phyloP scores from a whole-genome alignment of 1,140 invertebrate genomes.

The Calephelis nemesis region DNA sequence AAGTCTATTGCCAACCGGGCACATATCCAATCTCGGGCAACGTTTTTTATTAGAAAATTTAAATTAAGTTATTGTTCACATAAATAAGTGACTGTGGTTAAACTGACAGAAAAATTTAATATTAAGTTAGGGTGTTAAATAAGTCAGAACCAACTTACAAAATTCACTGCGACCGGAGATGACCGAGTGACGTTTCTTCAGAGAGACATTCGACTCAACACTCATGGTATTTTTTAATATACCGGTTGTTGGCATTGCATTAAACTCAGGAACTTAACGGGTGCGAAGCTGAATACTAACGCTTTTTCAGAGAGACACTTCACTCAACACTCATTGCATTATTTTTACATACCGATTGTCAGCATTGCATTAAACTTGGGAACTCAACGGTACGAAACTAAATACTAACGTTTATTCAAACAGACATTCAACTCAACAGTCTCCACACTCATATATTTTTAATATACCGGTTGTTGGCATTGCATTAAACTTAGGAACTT shows the following conservation, averaged over 20 bases:
- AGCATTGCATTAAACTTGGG: background rate
- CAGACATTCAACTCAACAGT: constrained; percentile 31
- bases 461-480: no score
- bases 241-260: no score
- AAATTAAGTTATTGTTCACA: no score
- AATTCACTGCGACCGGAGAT: constrained; percentile 56
- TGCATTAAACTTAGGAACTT: background rate
- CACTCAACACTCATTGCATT: constrained; percentile 33
- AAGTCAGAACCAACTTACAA: constrained; percentile 41
- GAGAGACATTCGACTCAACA: constrained; percentile 30
- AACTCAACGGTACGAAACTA: background rate
- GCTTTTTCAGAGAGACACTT: constrained; percentile 40
- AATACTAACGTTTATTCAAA: constrained; percentile 41
- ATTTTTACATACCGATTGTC: constrained; percentile 47
- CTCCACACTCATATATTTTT: constrained; percentile 40
- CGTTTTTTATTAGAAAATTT: no score
- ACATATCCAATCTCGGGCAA: no score
- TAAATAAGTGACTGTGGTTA: no score
- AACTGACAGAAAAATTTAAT: no score
- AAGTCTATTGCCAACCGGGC: no score
- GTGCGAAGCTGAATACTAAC: constrained; percentile 21
- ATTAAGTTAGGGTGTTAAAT: no score
- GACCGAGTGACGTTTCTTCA: constrained; percentile 56
- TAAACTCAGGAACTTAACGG: background rate
- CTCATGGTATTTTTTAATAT: constrained; percentile 46